These are phyloP conservation scores for Paratilapia polleni DNA, from an alignment of 2,113 vertebrate genomes.

Conservation along the genomic window DNA sequence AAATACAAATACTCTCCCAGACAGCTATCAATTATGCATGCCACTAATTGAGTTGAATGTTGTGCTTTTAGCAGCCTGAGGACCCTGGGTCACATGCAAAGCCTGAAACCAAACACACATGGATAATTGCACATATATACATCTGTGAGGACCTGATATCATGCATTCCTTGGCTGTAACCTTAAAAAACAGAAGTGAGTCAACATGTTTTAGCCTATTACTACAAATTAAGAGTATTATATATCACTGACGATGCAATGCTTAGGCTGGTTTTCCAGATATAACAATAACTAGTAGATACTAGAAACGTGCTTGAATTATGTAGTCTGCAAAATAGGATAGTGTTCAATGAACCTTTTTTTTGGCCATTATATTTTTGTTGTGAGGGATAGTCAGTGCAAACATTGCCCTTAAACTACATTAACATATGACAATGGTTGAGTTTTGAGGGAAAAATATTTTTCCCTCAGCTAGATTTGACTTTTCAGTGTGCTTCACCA, in stretches of 20 bases:
- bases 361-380: neutral
- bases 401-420: neutral
- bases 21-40: slow-evolving; percentile 84
- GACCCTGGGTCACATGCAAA: slow-evolving; percentile 59
- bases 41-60: slow-evolving; percentile 81
- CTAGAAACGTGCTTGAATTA: no score
- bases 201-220: neutral
- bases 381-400: neutral
- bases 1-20: slow-evolving; percentile 84
- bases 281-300: no score
- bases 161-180: neutral
- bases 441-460: neutral
- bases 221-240: neutral
- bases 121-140: neutral
- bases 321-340: no score
- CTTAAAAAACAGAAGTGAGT: neutral
- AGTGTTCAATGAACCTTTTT: no score
- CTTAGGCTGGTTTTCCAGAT: neutral
- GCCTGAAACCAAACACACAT: slow-evolving; percentile 62
- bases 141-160: neutral
- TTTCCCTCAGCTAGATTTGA: neutral
- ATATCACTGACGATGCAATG: no score
- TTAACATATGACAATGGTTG: neutral
- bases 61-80: slow-evolving; percentile 78
- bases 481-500: neutral